Evolutionary conservation across 1,140 invertebrate genomes (phyloP).

Genomic region (Aphelenchoides fujianensis): DNA sequence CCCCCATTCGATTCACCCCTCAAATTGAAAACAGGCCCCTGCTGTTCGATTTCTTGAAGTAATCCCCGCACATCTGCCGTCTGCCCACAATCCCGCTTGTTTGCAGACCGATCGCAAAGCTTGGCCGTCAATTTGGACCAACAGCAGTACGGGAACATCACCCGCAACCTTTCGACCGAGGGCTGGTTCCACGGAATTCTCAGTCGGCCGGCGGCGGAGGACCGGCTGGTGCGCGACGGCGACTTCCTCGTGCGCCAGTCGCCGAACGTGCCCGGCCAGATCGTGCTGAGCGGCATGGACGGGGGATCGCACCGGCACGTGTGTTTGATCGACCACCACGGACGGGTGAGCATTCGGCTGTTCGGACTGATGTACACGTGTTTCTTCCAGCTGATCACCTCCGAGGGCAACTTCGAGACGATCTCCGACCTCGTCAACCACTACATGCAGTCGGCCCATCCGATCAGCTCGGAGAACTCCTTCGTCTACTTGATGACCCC

Average conservation of each 20-base stretch:
- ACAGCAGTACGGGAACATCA: slow-evolving; percentile 8
- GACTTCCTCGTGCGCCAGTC: slow-evolving; percentile 36
- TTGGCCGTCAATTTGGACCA: not conserved
- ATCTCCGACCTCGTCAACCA: not conserved
- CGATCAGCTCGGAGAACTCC: not conserved
- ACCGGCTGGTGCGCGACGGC: slow-evolving; percentile 22
- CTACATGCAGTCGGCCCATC: not conserved
- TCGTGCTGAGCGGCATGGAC: slow-evolving; percentile 33
- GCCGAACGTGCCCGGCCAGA: slow-evolving; percentile 32
- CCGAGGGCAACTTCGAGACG: not conserved
- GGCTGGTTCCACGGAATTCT: slow-evolving; percentile 31
- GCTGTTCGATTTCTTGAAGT: too few species aligned
- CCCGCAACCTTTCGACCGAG: slow-evolving; percentile 4
- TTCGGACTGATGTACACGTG: not conserved
- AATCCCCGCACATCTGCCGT: too few species aligned
- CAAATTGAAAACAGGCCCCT: too few species aligned
- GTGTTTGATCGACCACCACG: slow-evolving; percentile 32
- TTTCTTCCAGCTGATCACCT: not conserved
- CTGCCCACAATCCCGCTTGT: too few species aligned
- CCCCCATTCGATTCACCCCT: not conserved
- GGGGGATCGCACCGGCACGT: slow-evolving; percentile 27
- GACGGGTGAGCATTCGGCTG: slow-evolving; percentile 21
- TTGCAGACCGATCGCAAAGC: not conserved
- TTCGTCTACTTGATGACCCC: not conserved
- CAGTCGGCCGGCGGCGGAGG: slow-evolving; percentile 22